These are phyloP conservation scores for Onychostruthus taczanowskii DNA, from an alignment of 2,113 vertebrate species.

Conservation along the genomic window DNA sequence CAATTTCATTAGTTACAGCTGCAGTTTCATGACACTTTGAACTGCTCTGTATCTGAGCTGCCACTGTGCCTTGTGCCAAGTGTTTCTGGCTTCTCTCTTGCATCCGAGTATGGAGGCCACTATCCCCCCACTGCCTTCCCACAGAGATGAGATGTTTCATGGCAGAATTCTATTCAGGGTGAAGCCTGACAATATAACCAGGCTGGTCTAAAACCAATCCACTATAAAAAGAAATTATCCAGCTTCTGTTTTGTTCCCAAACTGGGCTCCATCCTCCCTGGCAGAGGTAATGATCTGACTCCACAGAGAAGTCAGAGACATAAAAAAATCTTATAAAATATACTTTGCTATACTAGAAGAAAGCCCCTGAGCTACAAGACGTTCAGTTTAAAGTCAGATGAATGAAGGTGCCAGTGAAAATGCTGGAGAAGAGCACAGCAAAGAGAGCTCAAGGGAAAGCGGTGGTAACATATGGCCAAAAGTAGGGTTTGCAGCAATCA, in stretches of 20 bases:
- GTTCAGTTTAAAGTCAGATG: slow-evolving; percentile 23
- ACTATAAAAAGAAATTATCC: neutral
- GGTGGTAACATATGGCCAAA: slow-evolving; percentile 64
- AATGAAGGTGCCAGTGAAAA: slow-evolving; percentile 57
- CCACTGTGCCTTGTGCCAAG: neutral
- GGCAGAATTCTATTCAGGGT: neutral
- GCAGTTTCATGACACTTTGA: neutral
- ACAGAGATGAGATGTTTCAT: neutral
- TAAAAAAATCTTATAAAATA: neutral
- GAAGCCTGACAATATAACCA: neutral
- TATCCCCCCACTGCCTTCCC: neutral
- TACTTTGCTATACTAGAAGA: neutral
- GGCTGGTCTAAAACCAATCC: neutral
- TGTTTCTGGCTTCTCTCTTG: neutral
- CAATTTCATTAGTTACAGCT: neutral
- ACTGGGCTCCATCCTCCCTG: neutral
- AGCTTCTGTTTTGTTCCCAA: neutral
- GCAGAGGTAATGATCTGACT: neutral
- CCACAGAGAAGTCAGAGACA: neutral
- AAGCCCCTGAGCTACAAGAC: neutral
- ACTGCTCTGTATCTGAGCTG: neutral
- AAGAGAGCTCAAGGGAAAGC: slow-evolving; percentile 63
- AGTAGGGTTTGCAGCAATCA: slow-evolving; percentile 66
- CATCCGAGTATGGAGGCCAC: neutral
- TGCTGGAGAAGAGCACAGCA: slow-evolving; percentile 54